Conservation (phyloP, 92 coral and sea anemone species). For the Siderastrea radians region DNA sequence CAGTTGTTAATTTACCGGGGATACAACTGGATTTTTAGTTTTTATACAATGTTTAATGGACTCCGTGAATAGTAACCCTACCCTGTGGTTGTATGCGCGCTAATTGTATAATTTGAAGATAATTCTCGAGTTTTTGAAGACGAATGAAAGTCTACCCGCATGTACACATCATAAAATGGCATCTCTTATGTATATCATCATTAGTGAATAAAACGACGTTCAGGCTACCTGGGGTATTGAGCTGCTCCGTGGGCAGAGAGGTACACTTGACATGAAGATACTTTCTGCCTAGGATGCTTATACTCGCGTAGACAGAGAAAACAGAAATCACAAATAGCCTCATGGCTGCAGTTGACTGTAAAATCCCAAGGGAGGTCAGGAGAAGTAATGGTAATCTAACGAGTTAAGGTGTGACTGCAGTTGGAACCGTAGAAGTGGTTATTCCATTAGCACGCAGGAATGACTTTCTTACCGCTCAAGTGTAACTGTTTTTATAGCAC, state of each 20-base stretch:
- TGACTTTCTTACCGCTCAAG: slow-evolving; percentile 35
- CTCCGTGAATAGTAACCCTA: not conserved
- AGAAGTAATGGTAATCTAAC: not conserved
- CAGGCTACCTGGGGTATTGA: slow-evolving; percentile 8
- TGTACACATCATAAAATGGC: not conserved
- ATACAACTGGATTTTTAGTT: not conserved
- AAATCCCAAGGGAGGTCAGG: slow-evolving; percentile 36
- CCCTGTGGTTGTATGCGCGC: not conserved
- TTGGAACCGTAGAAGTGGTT: not conserved
- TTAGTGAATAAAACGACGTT: not conserved
- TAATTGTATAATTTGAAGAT: not conserved
- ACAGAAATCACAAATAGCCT: slow-evolving; percentile 25
- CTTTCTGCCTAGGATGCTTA: slow-evolving; percentile 18
- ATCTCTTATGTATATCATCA: not conserved
- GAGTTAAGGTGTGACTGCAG: not conserved
- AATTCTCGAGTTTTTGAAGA: not conserved
- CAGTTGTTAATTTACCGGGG: not conserved
- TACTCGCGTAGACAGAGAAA: slow-evolving; percentile 18
- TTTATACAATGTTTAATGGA: not conserved
- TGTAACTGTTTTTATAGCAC: slow-evolving; percentile 74
- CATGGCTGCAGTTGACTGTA: slow-evolving; percentile 10
- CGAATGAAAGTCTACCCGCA: not conserved
- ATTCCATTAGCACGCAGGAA: slow-evolving; percentile 6
- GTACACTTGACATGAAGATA: slow-evolving; percentile 13
- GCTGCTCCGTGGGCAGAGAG: not conserved